Base-by-base conservation (phyloP, 1,140 invertebrate genomes). In the Neodiprion lecontei region DNA sequence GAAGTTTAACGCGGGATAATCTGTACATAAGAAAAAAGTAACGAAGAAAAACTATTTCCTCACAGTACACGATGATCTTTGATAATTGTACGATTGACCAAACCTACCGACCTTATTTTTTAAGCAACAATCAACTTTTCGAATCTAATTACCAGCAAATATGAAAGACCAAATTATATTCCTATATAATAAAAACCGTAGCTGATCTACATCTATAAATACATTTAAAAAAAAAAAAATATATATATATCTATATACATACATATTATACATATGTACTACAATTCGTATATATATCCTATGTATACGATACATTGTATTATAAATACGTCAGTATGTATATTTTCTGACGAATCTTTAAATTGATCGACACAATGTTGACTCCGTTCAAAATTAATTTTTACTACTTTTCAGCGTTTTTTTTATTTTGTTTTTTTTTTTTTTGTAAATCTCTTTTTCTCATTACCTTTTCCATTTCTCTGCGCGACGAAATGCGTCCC, bases 91-190 rank as follows among this genome's bases (percentile, higher is more conserved):
- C 28, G 53, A 61, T 5, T 9, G 53, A 61, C 53, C 53, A 61
- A 61, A 5, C 5, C 28, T 40, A 40, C 11, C 65, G 70, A 74
- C 40, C 67, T 74, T 76, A 72, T 73, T 75, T 73, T 73, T 17
- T 69, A 50, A 23, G 48, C 48, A 53, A 74, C 72, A 74, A 76
- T 76, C 9, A 3, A 67, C 8, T 76, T 74, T 76, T 61, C 14
- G 74, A 74, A 74, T 74, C 74, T 69, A 74, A 65, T 47, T 7
- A 12, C 14, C 40, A 61, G 67, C 65, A 40, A 65, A 76, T 73
- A 69, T 67, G 49, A 70, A 28, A 68, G 49, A 67, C 65, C 50
- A 68, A 14, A 48, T 47, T 48, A 66, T 73, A 53, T 53, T 69
- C 53, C 17, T n/a, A 40, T 40, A 5, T 40, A 40, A 40, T 40